A percentile compares a stretch with the other conserved stretches of the same genome.
phyloP scores from a whole-genome alignment of 1,140 invertebrate species.

The Zaprionus capensis region DNA sequence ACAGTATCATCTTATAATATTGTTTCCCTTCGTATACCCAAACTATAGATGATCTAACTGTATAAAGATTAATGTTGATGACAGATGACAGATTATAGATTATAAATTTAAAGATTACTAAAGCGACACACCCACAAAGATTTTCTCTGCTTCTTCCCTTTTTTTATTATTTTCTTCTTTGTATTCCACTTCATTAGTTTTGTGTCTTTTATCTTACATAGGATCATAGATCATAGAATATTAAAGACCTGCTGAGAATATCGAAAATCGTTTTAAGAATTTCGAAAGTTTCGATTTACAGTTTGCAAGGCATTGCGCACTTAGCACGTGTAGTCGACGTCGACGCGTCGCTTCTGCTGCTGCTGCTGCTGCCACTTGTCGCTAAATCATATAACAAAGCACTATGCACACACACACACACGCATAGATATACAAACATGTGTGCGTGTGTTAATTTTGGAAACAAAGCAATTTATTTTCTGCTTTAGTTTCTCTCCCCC shows the following conservation, averaged over 20 bases:
- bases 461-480: slow-evolving; percentile 56
- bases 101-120: no score
- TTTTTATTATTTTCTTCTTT: not conserved
- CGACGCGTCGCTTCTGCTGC: no score
- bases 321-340: slow-evolving; percentile 16
- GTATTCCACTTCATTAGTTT: not conserved
- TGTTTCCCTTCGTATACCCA: not conserved
- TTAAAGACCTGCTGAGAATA: not conserved
- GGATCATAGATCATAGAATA: no score
- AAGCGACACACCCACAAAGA: no score
- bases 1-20: not conserved
- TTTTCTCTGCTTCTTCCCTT: not conserved
- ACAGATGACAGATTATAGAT: not conserved
- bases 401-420: not conserved
- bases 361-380: not conserved
- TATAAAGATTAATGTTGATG: not conserved
- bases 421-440: not conserved
- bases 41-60: not conserved
- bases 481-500: slow-evolving; percentile 56
- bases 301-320: not conserved
- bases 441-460: slow-evolving; percentile 46
- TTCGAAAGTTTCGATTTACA: not conserved
- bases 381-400: slow-evolving; percentile 31
- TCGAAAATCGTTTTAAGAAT: not conserved
- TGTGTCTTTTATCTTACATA: not conserved